Evolutionary conservation across 2,888 invertebrate genomes (phyloP).

Genomic region (Eristalis pertinax): DNA sequence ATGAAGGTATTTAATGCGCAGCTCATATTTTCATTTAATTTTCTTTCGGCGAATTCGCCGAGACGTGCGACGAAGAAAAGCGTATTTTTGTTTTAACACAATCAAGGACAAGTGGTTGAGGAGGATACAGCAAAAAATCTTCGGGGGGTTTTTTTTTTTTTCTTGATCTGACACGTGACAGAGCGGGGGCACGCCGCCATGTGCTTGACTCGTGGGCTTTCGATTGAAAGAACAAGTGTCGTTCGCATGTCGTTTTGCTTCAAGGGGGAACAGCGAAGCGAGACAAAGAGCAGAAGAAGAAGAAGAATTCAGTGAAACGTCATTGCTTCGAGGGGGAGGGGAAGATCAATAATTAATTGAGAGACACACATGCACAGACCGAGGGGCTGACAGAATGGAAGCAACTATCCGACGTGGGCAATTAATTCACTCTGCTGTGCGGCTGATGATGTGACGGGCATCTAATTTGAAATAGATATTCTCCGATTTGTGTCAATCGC

Average conservation of each 20-base stretch:
- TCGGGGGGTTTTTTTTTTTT: background rate
- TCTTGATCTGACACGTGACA: conserved; percentile 15
- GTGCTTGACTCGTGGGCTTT: conserved; percentile 28
- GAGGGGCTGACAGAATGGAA: background rate
- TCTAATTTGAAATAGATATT: background rate
- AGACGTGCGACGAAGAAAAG: background rate
- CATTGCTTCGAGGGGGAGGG: background rate
- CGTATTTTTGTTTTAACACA: background rate
- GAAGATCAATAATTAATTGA: conserved; percentile 13
- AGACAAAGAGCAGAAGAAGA: no score
- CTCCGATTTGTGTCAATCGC: background rate
- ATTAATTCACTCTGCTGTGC: background rate
- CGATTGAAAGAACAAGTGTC: conserved; percentile 39
- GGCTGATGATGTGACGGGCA: background rate
- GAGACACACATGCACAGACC: background rate
- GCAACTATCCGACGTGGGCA: background rate
- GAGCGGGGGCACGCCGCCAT: background rate
- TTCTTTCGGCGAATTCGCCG: background rate
- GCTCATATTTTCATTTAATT: conserved; percentile 48
- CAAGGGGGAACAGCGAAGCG: no score
- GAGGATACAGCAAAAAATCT: background rate
- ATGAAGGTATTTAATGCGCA: conserved; percentile 60
- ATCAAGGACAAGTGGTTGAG: conserved; percentile 3
- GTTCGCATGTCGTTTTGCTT: conserved; percentile 9
- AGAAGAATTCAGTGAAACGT: no score